Conservation (phyloP, 2,888 invertebrate species). For the Autographa gamma region DNA sequence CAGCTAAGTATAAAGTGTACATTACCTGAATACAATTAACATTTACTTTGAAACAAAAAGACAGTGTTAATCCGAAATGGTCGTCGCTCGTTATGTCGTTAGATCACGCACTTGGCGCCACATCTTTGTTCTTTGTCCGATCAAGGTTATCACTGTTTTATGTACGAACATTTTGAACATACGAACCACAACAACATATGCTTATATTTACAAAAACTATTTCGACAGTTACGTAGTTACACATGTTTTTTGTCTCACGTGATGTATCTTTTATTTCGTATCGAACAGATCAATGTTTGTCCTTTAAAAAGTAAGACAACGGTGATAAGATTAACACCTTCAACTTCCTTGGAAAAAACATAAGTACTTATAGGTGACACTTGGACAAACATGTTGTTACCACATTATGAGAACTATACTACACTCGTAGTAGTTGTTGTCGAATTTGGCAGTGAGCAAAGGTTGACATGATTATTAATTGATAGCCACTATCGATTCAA, state of each 20-base stretch:
- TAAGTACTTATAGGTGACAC: neutral
- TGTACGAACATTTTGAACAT: constrained; percentile 32
- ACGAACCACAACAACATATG: constrained; percentile 14
- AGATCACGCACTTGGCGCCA: constrained; percentile 62
- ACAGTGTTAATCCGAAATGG: constrained; percentile 53
- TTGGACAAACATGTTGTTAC: neutral
- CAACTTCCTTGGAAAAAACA: neutral
- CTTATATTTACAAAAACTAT: constrained; percentile 18
- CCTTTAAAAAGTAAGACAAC: constrained; percentile 3
- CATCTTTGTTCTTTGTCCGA: constrained; percentile 73
- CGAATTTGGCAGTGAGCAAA: neutral
- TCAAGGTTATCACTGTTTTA: constrained; percentile 67
- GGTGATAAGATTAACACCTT: constrained; percentile 4
- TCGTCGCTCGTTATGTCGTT: constrained; percentile 51
- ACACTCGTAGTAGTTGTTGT: neutral
- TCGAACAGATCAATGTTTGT: constrained; percentile 6
- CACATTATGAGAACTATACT: neutral
- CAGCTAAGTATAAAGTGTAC: too few relatives aligned
- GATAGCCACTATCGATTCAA: neutral
- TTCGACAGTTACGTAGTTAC: constrained; percentile 13
- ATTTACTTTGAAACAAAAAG: neutral
- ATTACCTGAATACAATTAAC: neutral
- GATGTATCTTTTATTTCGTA: neutral
- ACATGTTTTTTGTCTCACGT: constrained; percentile 5
- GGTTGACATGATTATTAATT: neutral